phyloP scores from a whole-genome alignment of 2,888 invertebrate species.

The Zygaena filipendulae region DNA sequence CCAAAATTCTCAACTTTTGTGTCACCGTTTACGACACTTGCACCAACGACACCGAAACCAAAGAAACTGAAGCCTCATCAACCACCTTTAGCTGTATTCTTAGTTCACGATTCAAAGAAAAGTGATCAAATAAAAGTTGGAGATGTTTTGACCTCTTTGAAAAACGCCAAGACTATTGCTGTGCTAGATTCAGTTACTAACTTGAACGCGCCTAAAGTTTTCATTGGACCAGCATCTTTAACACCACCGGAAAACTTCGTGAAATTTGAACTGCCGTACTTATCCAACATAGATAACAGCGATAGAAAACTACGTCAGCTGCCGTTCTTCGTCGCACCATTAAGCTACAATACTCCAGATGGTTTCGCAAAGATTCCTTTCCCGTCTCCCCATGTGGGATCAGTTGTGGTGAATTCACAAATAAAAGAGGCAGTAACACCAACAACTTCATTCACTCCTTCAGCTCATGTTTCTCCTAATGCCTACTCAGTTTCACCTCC shows the following conservation, averaged over 20 bases:
- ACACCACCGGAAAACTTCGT: conserved; percentile 77
- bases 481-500: conserved; percentile 29
- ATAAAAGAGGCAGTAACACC: conserved; percentile 35
- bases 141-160: conserved; percentile 77
- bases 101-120: conserved; percentile 64
- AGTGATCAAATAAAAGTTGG: conserved; percentile 68
- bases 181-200: conserved; percentile 80
- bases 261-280: conserved; percentile 85
- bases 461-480: conserved; percentile 24
- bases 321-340: conserved; percentile 87
- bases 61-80: conserved; percentile 81
- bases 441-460: conserved; percentile 19
- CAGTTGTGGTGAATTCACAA: conserved; percentile 78
- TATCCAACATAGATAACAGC: conserved; percentile 78
- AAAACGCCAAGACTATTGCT: conserved; percentile 77
- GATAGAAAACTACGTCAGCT: conserved; percentile 79
- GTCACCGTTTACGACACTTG: conserved; percentile 45
- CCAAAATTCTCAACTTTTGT: conserved; percentile 45
- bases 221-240: conserved; percentile 83
- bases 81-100: conserved; percentile 85
- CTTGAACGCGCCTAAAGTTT: conserved; percentile 77
- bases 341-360: conserved; percentile 84
- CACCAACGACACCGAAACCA: conserved; percentile 51
- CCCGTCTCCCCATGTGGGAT: conserved; percentile 88
- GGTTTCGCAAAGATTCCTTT: conserved; percentile 88